Evolutionary conservation across 2,888 invertebrate genomes (phyloP).

Genomic region (Ischnus inquisitorius): DNA sequence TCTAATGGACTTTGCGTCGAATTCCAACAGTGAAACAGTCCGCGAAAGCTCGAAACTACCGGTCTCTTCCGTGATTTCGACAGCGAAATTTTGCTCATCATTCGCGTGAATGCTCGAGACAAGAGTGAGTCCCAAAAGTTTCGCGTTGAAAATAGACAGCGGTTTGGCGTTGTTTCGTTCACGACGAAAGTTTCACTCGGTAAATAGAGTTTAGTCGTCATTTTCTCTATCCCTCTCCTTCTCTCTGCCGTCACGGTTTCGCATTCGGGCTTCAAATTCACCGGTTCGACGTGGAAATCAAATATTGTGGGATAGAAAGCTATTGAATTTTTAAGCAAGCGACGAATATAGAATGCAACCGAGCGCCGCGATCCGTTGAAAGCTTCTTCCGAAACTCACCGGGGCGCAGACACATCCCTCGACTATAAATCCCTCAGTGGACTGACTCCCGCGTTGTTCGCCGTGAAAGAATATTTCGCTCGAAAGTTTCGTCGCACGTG

Average conservation of each 20-base stretch:
- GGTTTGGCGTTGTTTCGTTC: neutral
- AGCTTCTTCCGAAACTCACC: too few species aligned
- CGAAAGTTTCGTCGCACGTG: too few species aligned
- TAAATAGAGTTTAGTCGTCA: neutral
- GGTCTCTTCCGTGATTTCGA: neutral
- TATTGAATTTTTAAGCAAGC: too few species aligned
- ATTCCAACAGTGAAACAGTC: constrained; percentile 18
- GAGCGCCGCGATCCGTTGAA: too few species aligned
- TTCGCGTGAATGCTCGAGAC: neutral
- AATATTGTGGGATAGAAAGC: too few species aligned
- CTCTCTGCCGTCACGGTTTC: neutral
- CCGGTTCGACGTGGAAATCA: too few species aligned
- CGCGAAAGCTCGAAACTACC: neutral
- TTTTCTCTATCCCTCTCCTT: neutral
- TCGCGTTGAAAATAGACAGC: neutral
- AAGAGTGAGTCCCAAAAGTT: neutral
- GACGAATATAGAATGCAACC: too few species aligned
- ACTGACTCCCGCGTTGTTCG: too few species aligned
- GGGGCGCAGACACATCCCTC: too few species aligned
- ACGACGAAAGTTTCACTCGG: neutral
- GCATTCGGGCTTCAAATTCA: neutral
- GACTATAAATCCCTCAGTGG: too few species aligned
- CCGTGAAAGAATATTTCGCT: too few species aligned
- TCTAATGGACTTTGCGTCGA: constrained; percentile 16
- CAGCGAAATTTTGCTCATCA: neutral